Evolutionary conservation across 2,888 invertebrate genomes (phyloP).

Genomic region (Brachylomia viminalis): DNA sequence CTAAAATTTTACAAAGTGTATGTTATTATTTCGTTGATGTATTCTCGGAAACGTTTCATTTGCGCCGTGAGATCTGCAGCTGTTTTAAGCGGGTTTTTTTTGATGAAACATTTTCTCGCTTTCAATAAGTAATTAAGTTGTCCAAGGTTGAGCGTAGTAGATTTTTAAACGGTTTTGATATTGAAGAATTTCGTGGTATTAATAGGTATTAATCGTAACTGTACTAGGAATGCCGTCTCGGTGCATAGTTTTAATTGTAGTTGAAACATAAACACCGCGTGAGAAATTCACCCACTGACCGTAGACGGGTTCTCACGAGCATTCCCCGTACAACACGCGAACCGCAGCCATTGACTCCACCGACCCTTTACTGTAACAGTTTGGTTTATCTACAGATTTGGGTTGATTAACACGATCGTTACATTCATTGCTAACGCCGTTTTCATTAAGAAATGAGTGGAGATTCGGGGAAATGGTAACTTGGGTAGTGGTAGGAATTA

Average conservation of each 20-base stretch:
- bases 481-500: background rate
- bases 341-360: conserved; percentile 26
- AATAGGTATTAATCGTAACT: conserved; percentile 29
- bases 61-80: conserved; percentile 45
- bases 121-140: conserved; percentile 45
- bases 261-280: conserved; percentile 79
- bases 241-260: conserved; percentile 75
- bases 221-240: conserved; percentile 74
- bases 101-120: conserved; percentile 56
- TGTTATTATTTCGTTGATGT: conserved; percentile 65
- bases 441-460: background rate
- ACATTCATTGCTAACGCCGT: too few relatives aligned
- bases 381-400: conserved; percentile 1
- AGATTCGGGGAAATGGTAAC: background rate
- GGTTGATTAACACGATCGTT: background rate
- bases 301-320: conserved; percentile 74
- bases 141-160: conserved; percentile 57
- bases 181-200: conserved; percentile 51
- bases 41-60: conserved; percentile 64
- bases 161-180: conserved; percentile 51
- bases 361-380: background rate
- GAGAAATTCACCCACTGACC: conserved; percentile 79
- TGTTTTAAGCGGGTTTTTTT: conserved; percentile 41
- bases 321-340: conserved; percentile 67
- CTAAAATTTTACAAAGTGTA: conserved; percentile 61